Conservation (phyloP, 2,888 invertebrate species). For the Drosophila rubida region DNA sequence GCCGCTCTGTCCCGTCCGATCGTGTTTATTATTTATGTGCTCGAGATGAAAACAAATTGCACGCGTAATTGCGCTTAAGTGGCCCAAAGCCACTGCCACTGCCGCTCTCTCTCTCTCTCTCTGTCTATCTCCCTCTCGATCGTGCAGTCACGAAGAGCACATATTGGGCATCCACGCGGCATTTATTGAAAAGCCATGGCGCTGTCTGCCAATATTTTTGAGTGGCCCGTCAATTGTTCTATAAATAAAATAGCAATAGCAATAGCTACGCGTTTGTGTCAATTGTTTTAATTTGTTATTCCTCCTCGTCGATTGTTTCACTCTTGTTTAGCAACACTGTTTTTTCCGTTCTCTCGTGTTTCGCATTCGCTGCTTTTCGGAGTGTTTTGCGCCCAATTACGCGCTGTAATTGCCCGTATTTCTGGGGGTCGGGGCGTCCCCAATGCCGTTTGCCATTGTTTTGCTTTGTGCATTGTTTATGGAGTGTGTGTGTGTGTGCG, state of each 20-base stretch:
- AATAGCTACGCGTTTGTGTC: conserved; percentile 46
- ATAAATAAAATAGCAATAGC: conserved; percentile 61
- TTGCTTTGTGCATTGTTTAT: conserved; percentile 22
- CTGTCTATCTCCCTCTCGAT: not conserved
- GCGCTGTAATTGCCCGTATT: conserved; percentile 47
- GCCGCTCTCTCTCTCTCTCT: not conserved
- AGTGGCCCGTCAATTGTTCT: conserved; percentile 73
- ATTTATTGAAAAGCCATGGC: conserved; percentile 65
- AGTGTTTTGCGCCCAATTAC: conserved; percentile 52
- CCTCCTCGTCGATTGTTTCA: conserved; percentile 8
- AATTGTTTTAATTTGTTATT: conserved; percentile 62
- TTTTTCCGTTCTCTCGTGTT: conserved; percentile 2
- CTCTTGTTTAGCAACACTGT: conserved; percentile 18
- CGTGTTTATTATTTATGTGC: conserved; percentile 53
- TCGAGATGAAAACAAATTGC: conserved; percentile 74
- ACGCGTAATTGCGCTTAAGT: conserved; percentile 74
- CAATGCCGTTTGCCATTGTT: conserved; percentile 48
- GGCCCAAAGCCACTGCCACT: conserved; percentile 55
- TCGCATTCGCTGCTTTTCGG: too few relatives aligned
- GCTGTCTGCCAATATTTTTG: conserved; percentile 45
- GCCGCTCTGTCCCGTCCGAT: not conserved
- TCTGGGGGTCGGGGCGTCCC: conserved; percentile 21
- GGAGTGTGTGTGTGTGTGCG: conserved; percentile 51
- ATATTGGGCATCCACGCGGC: conserved; percentile 12
- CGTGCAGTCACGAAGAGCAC: not conserved